These are phyloP conservation scores for Microchirus variegatus DNA, from an alignment of 2,797 vertebrate species.

Conservation along the genomic window DNA sequence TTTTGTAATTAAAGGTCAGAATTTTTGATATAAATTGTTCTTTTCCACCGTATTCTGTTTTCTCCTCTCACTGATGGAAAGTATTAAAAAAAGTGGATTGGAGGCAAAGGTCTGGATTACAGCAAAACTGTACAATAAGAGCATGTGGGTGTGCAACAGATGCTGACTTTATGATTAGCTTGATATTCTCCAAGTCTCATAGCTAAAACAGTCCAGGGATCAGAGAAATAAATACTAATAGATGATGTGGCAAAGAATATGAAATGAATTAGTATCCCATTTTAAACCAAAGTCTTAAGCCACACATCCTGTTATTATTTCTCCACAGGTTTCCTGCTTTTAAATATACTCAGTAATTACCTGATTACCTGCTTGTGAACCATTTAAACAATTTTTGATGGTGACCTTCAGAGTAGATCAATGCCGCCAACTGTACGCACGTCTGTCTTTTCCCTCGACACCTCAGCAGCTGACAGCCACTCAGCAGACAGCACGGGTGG, in stretches of 20 bases:
- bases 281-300: slow-evolving; percentile 4
- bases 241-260: slow-evolving; percentile 1
- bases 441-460: slow-evolving; percentile 49
- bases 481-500: slow-evolving; percentile 43
- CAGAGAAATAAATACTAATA: slow-evolving; percentile 17
- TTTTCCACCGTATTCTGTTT: slow-evolving; percentile 58
- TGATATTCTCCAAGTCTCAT: slow-evolving; percentile 9
- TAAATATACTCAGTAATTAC: slow-evolving; percentile 1
- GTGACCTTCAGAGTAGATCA: slow-evolving; percentile 50
- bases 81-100: slow-evolving; percentile 50
- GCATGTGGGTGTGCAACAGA: slow-evolving; percentile 9
- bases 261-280: slow-evolving; percentile 5
- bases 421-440: slow-evolving; percentile 36
- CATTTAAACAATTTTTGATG: slow-evolving; percentile 21
- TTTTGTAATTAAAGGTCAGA: slow-evolving; percentile 86
- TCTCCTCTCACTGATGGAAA: slow-evolving; percentile 34
- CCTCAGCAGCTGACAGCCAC: slow-evolving; percentile 56
- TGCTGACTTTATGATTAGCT: slow-evolving; percentile 31
- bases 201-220: slow-evolving; percentile 5
- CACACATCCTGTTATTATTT: not conserved
- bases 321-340: slow-evolving; percentile 2
- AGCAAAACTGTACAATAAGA: slow-evolving; percentile 10
- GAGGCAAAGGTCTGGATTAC: slow-evolving; percentile 43
- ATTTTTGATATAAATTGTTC: slow-evolving; percentile 66
- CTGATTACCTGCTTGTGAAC: slow-evolving; percentile 23